Base-by-base conservation (phyloP, 2,113 vertebrate genomes). In the Mus spicilegus region DNA sequence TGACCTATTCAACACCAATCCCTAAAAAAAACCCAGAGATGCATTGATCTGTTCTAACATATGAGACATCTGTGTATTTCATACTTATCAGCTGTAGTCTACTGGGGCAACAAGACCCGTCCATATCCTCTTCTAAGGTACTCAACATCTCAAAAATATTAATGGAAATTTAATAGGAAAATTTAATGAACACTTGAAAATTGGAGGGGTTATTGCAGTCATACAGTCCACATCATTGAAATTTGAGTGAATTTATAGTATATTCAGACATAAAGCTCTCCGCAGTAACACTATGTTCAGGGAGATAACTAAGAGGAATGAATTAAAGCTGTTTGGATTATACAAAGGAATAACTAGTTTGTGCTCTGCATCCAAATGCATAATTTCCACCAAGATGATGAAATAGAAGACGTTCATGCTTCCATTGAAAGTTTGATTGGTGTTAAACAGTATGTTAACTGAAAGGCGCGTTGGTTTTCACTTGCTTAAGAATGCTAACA, bases 331-430 rank as follows among this genome's bases (percentile, higher is more conserved):
- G 33, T 87, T 63, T 78, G 73, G 72, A 24, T 65, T 92, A 10
- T 69, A 36, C 49, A 56, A 67, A 94, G 90, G 56, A 95, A 28
- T 82, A 96, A 67, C 89, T 95, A 24, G 14, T 72, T 82, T 91
- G 70, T 89, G 5, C 17, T 97, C 72, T 88, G 92, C 82, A 28
- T 92, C 72, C 94, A 90, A 77, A 90, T 63, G 65, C 12, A 1
- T 93, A 94, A 65, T 96, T 98, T 98, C 96, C 98, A 78, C 94
- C 65, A 70, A 95, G 54, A 86, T 96, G 91, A 85, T 98, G 92
- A 96, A 97, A 80, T 91, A 36, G 61, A 93, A 95, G n/a, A 96
- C 97, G 80, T 97, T 97, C 95, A 92, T 96, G 89, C 58, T 95
- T 98, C 67, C 77, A 72, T 16, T 69, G 90, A 96, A 98, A 95